Evolutionary conservation across 2,113 vertebrate species (phyloP).

Genomic region (Tychaedon coryphoeus): DNA sequence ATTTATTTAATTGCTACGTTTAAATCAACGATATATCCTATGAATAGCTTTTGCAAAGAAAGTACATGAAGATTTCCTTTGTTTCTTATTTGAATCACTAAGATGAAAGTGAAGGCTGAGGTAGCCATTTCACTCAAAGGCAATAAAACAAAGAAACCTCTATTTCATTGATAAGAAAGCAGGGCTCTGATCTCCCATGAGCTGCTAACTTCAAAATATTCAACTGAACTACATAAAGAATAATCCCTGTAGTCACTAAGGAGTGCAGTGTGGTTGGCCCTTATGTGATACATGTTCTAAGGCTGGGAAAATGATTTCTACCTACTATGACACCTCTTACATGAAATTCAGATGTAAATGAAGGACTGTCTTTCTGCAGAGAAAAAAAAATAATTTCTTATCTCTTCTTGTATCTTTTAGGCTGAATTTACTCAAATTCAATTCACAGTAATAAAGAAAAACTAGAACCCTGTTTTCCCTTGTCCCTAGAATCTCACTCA

Average conservation of each 20-base stretch:
- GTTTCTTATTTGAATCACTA: conserved; percentile 4
- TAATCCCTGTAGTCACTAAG: neutral
- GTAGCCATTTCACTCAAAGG: conserved; percentile 11
- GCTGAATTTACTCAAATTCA: neutral
- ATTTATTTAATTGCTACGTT: conserved; percentile 30
- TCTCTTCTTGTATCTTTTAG: neutral
- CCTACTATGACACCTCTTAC: neutral
- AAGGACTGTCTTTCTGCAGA: neutral
- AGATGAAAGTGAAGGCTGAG: neutral
- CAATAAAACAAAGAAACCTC: conserved; percentile 49
- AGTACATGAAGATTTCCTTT: conserved; percentile 10
- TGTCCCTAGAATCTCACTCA: neutral
- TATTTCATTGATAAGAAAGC: conserved; percentile 28
- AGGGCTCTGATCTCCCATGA: neutral
- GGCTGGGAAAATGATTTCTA: neutral
- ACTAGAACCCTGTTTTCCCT: neutral
- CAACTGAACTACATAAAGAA: neutral
- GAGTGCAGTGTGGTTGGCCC: neutral
- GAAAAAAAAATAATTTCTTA: neutral
- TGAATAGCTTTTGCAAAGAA: conserved; percentile 26
- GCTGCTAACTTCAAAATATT: conserved; percentile 22
- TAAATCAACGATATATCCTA: conserved; percentile 5
- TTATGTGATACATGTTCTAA: neutral
- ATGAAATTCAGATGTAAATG: neutral
- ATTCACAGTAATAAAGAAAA: neutral